Evolutionary conservation across 2,797 vertebrate genomes (phyloP), one percentile per base, ranked within the genome.

Genomic region (Oryzias sinensis): DNA sequence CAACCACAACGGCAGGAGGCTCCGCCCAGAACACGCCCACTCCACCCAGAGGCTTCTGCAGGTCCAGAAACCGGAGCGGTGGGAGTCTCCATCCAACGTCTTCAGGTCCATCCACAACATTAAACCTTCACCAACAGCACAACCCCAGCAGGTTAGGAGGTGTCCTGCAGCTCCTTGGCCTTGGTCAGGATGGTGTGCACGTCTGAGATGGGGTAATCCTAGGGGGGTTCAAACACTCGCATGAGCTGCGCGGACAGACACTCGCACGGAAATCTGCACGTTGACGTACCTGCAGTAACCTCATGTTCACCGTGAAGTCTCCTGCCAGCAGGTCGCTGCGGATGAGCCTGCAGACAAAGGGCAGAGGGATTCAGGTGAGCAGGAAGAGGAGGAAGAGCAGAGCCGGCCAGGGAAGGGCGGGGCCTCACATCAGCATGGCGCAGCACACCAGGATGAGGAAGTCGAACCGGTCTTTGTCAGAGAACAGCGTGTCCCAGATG

Each of bases 131-230:
- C 76, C 77, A 67, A 72, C 70, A 72, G 62, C 59, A 18, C 24
- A n/a, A 14, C 24, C 8, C 5, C 79, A 43, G 62, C n/a, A 56
- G 73, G 82, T 90, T 95, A 96, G 54, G 93, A 93, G 7, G 92
- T 89, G 46, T 95, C 94, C 76, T 94, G 96, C 63, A 99, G 93
- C 7, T 98, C 95, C 90, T 97, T 98, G 70, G 97, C 97, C 78
- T 95, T 98, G 80, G 90, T 95, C 79, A 99, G 82, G 86, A 99
- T 98, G 68, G 91, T 92, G 76, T 94, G 93, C 51, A 99, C 95
- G 18, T 99, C 96, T 14, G 95, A 93, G 88, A 97, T 98, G 3
- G 97, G 97, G 70, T 99, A 99, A 81, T 99, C 97, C 97, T 99
- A 64, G 15, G 49, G 49, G 54, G 33, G 11, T 27, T 37, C 9